Conservation (phyloP, 2,888 invertebrate genomes). For the Hirudinaria manillensis region DNA sequence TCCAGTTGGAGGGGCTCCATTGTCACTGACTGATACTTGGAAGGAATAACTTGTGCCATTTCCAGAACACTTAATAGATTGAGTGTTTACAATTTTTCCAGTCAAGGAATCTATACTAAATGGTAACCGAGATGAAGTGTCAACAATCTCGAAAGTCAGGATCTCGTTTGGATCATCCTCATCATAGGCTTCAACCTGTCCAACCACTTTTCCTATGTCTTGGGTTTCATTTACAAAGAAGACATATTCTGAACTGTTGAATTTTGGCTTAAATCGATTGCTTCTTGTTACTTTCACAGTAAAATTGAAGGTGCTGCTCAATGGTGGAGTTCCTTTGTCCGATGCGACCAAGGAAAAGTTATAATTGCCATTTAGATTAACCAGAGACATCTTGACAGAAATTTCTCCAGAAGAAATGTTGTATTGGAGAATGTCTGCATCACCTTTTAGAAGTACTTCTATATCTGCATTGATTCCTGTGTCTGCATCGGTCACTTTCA, state of each 20-base stretch:
- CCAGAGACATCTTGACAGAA: conserved; percentile 9
- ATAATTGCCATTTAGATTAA: conserved; percentile 14
- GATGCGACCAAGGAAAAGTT: conserved; percentile 13
- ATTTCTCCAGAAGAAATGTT: conserved; percentile 14
- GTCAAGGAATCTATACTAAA: conserved; percentile 22
- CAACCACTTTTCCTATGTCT: neutral
- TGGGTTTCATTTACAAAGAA: conserved; percentile 21
- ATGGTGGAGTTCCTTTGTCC: conserved; percentile 25
- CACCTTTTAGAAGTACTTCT: conserved; percentile 13
- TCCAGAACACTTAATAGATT: conserved; percentile 11
- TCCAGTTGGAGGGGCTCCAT: conserved; percentile 31
- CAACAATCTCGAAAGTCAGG: neutral
- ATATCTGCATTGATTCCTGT: conserved; percentile 25
- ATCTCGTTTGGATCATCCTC: conserved; percentile 19
- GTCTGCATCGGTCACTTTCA: conserved; percentile 26
- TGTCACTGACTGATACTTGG: conserved; percentile 24
- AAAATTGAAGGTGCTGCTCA: conserved; percentile 10
- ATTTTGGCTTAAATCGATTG: conserved; percentile 27
- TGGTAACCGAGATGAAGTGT: conserved; percentile 1
- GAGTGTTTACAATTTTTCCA: conserved; percentile 18
- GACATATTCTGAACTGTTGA: conserved; percentile 15
- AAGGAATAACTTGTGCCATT: conserved; percentile 14
- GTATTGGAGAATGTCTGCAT: conserved; percentile 6
- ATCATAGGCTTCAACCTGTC: conserved; percentile 17
- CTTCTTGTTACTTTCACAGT: conserved; percentile 13